Percentiles rank a stretch among this genome's conserved stretches.
Evolutionary conservation across 2,113 vertebrate species (phyloP).

Genomic region (Hucho hucho): DNA sequence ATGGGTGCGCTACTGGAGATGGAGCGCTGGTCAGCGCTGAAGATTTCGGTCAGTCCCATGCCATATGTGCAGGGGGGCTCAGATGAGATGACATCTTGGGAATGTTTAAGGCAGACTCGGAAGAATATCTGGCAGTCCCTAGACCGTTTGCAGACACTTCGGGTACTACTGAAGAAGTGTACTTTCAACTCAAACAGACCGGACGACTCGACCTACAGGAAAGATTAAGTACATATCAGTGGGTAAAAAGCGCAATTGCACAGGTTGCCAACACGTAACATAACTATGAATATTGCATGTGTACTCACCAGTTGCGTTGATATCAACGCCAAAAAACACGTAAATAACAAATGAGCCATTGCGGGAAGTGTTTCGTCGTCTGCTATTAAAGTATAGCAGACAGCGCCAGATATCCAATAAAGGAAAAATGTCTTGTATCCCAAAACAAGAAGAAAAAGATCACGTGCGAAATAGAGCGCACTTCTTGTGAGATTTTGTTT

Average conservation of each 20-base stretch:
- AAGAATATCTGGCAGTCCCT: constrained; percentile 82
- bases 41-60: constrained; percentile 66
- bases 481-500: neutral
- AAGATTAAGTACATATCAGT: neutral
- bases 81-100: constrained; percentile 72
- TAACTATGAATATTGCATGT: neutral
- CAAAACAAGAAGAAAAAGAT: neutral
- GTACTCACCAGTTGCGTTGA: constrained; percentile 63
- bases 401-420: constrained; percentile 30
- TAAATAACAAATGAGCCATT: constrained; percentile 63
- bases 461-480: neutral
- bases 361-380: constrained; percentile 22
- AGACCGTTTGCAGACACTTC: constrained; percentile 55
- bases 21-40: constrained; percentile 64
- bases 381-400: constrained; percentile 37
- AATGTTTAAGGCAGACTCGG: constrained; percentile 84
- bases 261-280: neutral
- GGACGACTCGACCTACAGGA: constrained; percentile 65
- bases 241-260: constrained; percentile 16
- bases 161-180: constrained; percentile 74
- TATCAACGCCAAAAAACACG: constrained; percentile 54
- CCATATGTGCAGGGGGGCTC: constrained; percentile 85
- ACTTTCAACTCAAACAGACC: constrained; percentile 88
- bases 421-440: constrained; percentile 31
- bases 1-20: constrained; percentile 72